Conservation (phyloP, 2,113 vertebrate species). For the Ornithorhynchus anatinus region DNA sequence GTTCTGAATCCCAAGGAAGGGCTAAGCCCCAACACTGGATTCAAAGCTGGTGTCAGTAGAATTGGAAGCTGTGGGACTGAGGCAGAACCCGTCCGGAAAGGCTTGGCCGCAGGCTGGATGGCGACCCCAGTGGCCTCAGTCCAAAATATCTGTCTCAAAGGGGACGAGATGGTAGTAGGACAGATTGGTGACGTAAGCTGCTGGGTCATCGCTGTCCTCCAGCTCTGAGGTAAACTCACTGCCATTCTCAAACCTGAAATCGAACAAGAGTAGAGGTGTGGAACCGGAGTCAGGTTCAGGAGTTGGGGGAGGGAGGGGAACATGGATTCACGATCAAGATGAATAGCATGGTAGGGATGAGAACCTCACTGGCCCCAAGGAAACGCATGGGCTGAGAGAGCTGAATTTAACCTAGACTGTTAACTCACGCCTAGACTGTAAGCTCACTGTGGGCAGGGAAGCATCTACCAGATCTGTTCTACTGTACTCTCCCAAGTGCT, state of each 20-base stretch:
- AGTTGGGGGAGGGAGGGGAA: background rate
- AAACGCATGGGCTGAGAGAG: too few species aligned
- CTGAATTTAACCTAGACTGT: too few species aligned
- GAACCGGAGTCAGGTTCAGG: background rate
- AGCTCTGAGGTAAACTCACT: slow-evolving; percentile 82
- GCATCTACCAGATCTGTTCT: too few species aligned
- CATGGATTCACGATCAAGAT: background rate
- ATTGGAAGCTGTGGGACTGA: background rate
- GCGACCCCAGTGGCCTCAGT: slow-evolving; percentile 69
- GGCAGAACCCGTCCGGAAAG: slow-evolving; percentile 9
- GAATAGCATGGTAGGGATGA: background rate
- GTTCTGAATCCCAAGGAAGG: background rate
- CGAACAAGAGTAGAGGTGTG: slow-evolving; percentile 3
- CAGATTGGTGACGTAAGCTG: slow-evolving; percentile 94
- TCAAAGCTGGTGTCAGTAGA: background rate
- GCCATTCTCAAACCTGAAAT: slow-evolving; percentile 85
- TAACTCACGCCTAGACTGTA: too few species aligned
- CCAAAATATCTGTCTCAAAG: slow-evolving; percentile 96
- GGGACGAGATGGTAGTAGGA: slow-evolving; percentile 97
- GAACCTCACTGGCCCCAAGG: background rate
- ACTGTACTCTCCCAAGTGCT: too few species aligned
- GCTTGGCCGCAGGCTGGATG: background rate
- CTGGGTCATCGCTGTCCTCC: slow-evolving; percentile 82
- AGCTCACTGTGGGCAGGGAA: too few species aligned
- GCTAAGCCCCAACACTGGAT: background rate